Percentiles rank a stretch among this genome's conserved stretches.
Evolutionary conservation across 1,140 invertebrate genomes (phyloP).

Genomic region (Aphis craccivora): DNA sequence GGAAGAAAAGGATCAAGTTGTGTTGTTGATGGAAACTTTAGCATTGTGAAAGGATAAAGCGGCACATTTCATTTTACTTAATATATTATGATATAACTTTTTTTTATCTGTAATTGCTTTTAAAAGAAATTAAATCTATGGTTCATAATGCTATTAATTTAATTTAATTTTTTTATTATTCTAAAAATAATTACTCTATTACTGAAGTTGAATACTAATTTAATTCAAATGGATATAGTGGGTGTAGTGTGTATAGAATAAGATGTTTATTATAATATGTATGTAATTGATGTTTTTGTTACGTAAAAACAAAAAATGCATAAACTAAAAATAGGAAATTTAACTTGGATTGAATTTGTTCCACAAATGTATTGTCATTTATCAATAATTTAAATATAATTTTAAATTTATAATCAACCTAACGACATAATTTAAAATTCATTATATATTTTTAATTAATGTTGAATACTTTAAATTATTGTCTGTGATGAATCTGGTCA

Average conservation of each 20-base stretch:
- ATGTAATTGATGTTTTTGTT: background rate
- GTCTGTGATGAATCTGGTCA: background rate
- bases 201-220: background rate
- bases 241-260: background rate
- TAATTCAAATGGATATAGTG: background rate
- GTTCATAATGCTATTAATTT: background rate
- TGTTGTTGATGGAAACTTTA: constrained; percentile 45
- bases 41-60: background rate
- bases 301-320: background rate
- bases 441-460: background rate
- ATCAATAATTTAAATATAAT: too few species aligned
- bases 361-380: too few species aligned
- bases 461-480: background rate
- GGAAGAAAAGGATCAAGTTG: constrained; percentile 48
- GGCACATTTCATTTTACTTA: background rate
- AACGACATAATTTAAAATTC: background rate
- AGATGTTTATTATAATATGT: background rate
- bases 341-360: too few species aligned
- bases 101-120: constrained; percentile 22
- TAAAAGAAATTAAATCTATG: constrained; percentile 16
- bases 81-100: background rate
- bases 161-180: background rate
- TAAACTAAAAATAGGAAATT: background rate
- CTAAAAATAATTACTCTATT: background rate
- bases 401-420: background rate